Base-by-base conservation (phyloP, 2,113 vertebrate genomes). In the Plestiodon gilberti region DNA sequence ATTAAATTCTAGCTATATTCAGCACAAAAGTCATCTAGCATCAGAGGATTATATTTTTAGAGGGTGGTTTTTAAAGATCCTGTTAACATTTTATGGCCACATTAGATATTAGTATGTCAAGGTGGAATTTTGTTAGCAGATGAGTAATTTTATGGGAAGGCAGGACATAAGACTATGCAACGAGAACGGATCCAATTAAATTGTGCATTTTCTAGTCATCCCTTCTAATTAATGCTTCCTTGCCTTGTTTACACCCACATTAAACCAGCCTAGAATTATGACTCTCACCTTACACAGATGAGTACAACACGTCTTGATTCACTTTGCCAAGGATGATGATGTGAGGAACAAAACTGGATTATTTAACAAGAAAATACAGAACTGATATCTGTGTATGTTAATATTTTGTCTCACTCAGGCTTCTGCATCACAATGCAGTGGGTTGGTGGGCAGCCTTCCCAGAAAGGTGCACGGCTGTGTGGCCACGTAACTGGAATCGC, bases 1-100 rank as follows among this genome's bases (percentile, higher is more conserved):
- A 96, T 96, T 95, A 94, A 95, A 96, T 96, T 97, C 95, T 92
- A 95, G 95, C 93, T 96, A 95, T 95, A 96, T 97, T 97, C 95
- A 96, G 96, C 96, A 96, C 96, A 96, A 96, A 96, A 96, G 95
- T 94, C 95, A 96, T 95, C 93, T 92, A 95, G 94, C 96, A 95
- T 96, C 93, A 91, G 94, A 94, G 90, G 94, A 57, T 57, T 57
- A 57, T 57, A 57, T 57, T 57, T 57, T 57, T 13, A 17, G 13
- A 14, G 55, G 55, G 11, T 57, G 55, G 17, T 57, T 57, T 13
- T 57, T 9, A 57, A 57, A 13, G 5, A 57, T 57, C 62, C n/a
- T 30, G 61, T 38, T 75, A 14, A n/a, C 6, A 6, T n/a, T 83
- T 43, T 57, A 43, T 13, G 57, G 33, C 30, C 23, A 30, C 40